These are phyloP conservation scores for Scolopax mira DNA, from an alignment of 2,113 vertebrate species.

Conservation along the genomic window DNA sequence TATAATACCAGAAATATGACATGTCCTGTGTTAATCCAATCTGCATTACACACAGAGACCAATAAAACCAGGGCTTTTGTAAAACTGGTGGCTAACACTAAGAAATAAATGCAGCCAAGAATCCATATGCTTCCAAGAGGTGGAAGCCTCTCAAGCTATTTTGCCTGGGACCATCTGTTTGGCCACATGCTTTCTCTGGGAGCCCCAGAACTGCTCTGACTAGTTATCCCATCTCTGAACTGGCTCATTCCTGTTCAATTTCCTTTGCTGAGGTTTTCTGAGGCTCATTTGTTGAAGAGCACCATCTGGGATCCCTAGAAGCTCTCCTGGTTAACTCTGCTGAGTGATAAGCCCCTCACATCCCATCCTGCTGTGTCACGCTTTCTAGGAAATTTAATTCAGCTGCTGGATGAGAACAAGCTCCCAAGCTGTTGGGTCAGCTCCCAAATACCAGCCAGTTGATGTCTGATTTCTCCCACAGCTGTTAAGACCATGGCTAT, in stretches of 20 bases:
- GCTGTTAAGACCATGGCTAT: background rate
- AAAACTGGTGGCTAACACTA: background rate
- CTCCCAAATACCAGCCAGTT: background rate
- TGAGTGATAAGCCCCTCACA: background rate
- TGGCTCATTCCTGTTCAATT: background rate
- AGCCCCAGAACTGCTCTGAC: background rate
- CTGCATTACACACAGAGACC: background rate
- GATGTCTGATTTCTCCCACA: background rate
- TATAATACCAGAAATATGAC: background rate
- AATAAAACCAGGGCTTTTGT: background rate
- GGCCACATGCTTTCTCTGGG: background rate
- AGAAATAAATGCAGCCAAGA: background rate
- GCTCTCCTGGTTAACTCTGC: background rate
- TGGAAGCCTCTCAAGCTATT: background rate
- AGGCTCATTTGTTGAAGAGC: background rate
- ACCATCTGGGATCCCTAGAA: constrained; percentile 42
- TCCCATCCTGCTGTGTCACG: background rate
- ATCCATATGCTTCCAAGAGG: rapidly evolving
- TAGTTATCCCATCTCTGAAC: background rate
- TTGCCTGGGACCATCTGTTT: constrained; percentile 14
- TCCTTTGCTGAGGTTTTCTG: background rate
- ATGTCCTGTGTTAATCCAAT: background rate
- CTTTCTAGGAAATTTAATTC: constrained; percentile 28
- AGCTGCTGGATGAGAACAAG: background rate
- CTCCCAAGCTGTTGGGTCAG: background rate